Conservation (phyloP, 2,113 vertebrate species). For the Rousettus leschenaultii region DNA sequence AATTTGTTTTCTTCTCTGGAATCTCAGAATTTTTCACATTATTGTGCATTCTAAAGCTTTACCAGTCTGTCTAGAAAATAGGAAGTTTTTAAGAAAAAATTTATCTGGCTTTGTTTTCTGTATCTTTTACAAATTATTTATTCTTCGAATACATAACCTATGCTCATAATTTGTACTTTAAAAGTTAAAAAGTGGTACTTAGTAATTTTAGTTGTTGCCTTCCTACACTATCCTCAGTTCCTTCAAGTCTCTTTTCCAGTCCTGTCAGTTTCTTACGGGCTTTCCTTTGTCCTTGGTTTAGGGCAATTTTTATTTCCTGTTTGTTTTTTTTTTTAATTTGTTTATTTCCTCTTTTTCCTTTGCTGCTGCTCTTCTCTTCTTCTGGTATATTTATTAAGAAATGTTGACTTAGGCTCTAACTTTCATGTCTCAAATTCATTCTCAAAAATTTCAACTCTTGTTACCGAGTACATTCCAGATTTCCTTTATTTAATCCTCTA, state of each 20-base stretch:
- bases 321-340: background rate
- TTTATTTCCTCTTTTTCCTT: background rate
- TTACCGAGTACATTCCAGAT: background rate
- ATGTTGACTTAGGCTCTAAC: background rate
- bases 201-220: background rate
- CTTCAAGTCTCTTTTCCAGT: background rate
- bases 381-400: background rate
- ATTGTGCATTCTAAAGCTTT: background rate
- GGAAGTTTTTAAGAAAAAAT: background rate
- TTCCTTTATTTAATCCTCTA: background rate
- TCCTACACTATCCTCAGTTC: background rate
- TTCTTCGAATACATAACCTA: background rate
- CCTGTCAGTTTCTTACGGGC: background rate
- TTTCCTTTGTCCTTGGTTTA: constrained; percentile 12
- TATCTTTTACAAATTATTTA: background rate
- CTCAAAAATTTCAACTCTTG: background rate
- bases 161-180: background rate
- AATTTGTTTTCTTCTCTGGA: background rate
- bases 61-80: background rate
- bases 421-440: background rate
- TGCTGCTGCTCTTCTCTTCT: background rate
- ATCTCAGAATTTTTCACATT: background rate
- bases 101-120: background rate
- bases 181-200: background rate
- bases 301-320: background rate